Percentiles rank a stretch among this genome's conserved stretches.
Conservation (phyloP, 2,888 invertebrate species). For the Cheilosia urbana region DNA sequence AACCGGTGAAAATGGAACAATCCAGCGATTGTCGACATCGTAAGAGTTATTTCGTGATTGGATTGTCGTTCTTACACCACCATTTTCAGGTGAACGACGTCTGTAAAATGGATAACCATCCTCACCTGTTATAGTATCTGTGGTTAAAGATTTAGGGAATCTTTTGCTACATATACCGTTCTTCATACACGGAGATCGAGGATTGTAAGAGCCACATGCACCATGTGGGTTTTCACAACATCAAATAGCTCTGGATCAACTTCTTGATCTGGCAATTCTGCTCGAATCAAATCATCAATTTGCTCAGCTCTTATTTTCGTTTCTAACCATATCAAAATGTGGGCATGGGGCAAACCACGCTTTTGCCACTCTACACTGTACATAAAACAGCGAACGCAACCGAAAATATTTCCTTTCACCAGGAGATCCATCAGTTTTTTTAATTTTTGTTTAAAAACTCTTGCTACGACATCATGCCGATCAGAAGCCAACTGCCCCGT, state of each 20-base stretch:
- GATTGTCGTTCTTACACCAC: neutral
- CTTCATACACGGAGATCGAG: too few relatives aligned
- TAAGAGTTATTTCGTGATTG: slow-evolving; percentile 9
- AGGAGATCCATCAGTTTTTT: neutral
- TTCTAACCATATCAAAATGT: slow-evolving; percentile 73
- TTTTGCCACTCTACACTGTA: slow-evolving; percentile 68
- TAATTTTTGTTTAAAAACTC: slow-evolving; percentile 57
- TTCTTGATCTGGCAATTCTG: slow-evolving; percentile 76
- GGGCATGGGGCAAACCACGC: slow-evolving; percentile 75
- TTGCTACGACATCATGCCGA: too few relatives aligned
- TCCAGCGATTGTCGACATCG: slow-evolving; percentile 19
- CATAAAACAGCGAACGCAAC: neutral
- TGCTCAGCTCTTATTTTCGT: slow-evolving; percentile 72
- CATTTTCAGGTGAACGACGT: slow-evolving; percentile 38
- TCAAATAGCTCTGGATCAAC: slow-evolving; percentile 78
- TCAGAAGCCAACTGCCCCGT: too few relatives aligned
- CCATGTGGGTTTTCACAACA: slow-evolving; percentile 77
- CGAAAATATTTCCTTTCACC: neutral
- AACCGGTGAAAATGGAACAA: slow-evolving; percentile 31
- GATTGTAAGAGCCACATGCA: slow-evolving; percentile 60
- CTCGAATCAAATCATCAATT: slow-evolving; percentile 32
- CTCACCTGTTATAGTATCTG: neutral
- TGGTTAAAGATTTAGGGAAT: neutral
- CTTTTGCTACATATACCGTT: slow-evolving; percentile 56
- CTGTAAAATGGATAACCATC: slow-evolving; percentile 57